Evolutionary conservation across 2,113 vertebrate species (phyloP), one percentile per base, ranked within the genome.

Genomic region (Rhombomys opimus): DNA sequence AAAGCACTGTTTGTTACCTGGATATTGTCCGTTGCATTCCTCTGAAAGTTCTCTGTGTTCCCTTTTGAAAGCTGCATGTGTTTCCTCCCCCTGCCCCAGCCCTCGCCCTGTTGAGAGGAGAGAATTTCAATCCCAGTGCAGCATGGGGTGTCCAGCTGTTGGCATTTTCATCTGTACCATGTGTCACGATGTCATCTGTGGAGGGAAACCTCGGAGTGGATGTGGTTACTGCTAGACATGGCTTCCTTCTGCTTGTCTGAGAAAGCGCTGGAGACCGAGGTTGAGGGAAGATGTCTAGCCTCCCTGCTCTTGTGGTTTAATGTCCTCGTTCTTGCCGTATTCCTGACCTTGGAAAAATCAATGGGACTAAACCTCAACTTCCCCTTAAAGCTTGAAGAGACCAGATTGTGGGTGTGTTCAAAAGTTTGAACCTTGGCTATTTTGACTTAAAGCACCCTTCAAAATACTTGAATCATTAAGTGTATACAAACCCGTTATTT

Each of bases 61-160:
- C 95, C 91, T 89, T 95, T 95, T 96, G 32, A 65, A 95, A 97
- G 96, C 90, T 61, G 98, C 98, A 98, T 98, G 98, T 97, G 96
- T 96, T 96, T 82, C 86, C 70, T 38, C 46, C 46, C 46, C 70
- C 81, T 46, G 14, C 3, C 57, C n/a, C 13, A 2, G 25, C 59
- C 81, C 25, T 63, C 25, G 41, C 59, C n/a, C 23, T 76, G 59
- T 61, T 93, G 97, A 97, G 67, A 96, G 93, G 94, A 95, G 98
- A 98, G 35, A 94, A 76, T 97, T 87, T 96, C 87, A 91, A 86
- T 94, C 96, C 94, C 85, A 97, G 92, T 87, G 84, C 84, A 98
- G 98, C 98, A 98, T 98, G 98, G 97, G 97, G 27, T 86, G 97
- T 95, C 96, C 98, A 97, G 96, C 97, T 94, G 96, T 92, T 88